Evolutionary conservation across 2,888 invertebrate species (phyloP).

Genomic region (Nephrotoma guestfalica): DNA sequence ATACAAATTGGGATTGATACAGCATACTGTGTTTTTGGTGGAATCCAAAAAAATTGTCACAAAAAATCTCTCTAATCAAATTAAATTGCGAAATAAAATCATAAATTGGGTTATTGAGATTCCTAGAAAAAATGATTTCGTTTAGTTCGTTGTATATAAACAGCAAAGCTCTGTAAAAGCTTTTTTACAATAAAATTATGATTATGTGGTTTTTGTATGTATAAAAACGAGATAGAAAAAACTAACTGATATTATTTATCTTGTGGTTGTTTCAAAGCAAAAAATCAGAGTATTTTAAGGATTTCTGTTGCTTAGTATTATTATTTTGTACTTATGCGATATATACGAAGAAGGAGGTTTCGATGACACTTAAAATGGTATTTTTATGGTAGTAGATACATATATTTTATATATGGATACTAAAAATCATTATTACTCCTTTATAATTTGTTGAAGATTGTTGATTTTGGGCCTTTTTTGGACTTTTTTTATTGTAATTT

Average conservation of each 20-base stretch:
- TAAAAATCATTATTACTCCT: not conserved
- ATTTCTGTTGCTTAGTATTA: not conserved
- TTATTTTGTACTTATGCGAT: not conserved
- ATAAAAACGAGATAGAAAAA: not conserved
- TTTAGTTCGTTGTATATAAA: not conserved
- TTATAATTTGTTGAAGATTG: not conserved
- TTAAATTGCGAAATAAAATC: not conserved
- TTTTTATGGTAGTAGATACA: not conserved
- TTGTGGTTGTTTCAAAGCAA: not conserved
- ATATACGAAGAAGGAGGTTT: not conserved
- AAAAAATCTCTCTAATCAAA: not conserved
- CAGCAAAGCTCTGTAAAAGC: not conserved
- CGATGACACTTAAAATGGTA: not conserved
- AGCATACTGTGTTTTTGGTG: not conserved
- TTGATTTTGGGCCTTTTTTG: not conserved
- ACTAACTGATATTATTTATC: not conserved
- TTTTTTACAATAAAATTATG: not conserved
- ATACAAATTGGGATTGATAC: not conserved
- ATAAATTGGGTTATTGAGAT: not conserved
- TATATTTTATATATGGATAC: not conserved
- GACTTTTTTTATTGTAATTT: not conserved
- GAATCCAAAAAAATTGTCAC: not conserved
- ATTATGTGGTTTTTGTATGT: not conserved
- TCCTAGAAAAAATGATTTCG: not conserved
- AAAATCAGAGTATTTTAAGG: not conserved